These are phyloP conservation scores for Drosophila serrata DNA, from an alignment of 1,140 invertebrate species.

Conservation along the genomic window DNA sequence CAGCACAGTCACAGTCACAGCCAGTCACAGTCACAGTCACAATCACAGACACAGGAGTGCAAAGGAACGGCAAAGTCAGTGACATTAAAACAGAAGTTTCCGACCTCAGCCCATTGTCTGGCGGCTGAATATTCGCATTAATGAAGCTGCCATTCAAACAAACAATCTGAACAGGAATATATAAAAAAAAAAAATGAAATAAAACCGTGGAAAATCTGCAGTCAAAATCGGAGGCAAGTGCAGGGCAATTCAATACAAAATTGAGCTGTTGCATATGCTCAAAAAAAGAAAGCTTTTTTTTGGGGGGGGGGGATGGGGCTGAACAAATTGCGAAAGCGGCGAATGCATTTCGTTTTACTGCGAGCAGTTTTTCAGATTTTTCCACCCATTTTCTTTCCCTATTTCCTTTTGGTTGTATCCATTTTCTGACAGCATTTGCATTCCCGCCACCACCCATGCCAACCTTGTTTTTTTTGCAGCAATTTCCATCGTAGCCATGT, in stretches of 20 bases:
- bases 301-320: constrained; percentile 28
- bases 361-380: constrained; percentile 42
- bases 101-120: constrained; percentile 36
- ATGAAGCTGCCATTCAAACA: constrained; percentile 80
- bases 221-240: constrained; percentile 23
- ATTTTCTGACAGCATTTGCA: constrained; percentile 67
- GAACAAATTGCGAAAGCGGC: constrained; percentile 61
- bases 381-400: background rate
- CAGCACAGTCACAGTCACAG: background rate
- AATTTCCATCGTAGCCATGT: constrained; percentile 50
- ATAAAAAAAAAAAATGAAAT: background rate
- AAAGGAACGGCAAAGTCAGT: constrained; percentile 3
- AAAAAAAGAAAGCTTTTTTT: constrained; percentile 14
- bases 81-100: constrained; percentile 13
- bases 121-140: constrained; percentile 64
- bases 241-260: constrained; percentile 53
- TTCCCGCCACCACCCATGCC: constrained; percentile 17
- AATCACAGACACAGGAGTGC: background rate
- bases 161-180: constrained; percentile 30
- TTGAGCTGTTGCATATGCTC: constrained; percentile 75
- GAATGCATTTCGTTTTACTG: constrained; percentile 69
- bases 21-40: background rate
- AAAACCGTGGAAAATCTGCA: constrained; percentile 6
- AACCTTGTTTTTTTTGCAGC: constrained; percentile 20
- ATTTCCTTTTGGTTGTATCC: constrained; percentile 56